Evolutionary conservation across 2,113 vertebrate species (phyloP).

Genomic region (Gnathonemus echidnorhynchus): DNA sequence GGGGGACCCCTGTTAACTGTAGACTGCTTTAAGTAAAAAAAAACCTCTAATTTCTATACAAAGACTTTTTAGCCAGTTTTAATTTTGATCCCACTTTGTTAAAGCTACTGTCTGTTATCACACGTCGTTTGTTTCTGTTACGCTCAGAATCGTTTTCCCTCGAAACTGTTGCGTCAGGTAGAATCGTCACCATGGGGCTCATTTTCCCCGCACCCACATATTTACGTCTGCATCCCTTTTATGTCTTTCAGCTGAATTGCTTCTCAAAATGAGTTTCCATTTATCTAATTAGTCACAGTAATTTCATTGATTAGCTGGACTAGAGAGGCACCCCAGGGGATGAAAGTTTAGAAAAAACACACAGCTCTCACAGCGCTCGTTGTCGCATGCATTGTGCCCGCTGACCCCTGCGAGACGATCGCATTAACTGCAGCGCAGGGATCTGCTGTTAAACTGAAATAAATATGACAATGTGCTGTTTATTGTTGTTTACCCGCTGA

Average conservation of each 20-base stretch:
- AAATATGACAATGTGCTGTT: neutral
- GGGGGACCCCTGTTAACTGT: neutral
- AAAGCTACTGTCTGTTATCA: too few relatives aligned
- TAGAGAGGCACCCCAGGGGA: constrained; percentile 5
- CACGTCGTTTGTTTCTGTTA: neutral
- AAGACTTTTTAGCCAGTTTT: neutral
- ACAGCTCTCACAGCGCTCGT: neutral
- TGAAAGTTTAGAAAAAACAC: neutral
- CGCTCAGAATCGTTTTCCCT: neutral
- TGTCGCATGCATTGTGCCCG: neutral
- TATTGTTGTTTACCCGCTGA: neutral
- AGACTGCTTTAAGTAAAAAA: neutral
- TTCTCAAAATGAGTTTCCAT: constrained; percentile 13
- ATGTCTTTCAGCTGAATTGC: neutral
- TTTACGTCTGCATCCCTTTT: neutral
- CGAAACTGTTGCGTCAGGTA: neutral
- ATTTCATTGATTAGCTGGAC: constrained; percentile 14
- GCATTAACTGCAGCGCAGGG: neutral
- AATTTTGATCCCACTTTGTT: neutral
- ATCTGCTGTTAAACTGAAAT: neutral
- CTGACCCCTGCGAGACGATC: neutral
- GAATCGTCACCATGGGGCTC: neutral
- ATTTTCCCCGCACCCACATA: neutral
- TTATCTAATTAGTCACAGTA: constrained; percentile 15
- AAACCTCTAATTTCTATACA: neutral